phyloP scores from a whole-genome alignment of 2,888 invertebrate species.

The Caenorhabditis virilis region DNA sequence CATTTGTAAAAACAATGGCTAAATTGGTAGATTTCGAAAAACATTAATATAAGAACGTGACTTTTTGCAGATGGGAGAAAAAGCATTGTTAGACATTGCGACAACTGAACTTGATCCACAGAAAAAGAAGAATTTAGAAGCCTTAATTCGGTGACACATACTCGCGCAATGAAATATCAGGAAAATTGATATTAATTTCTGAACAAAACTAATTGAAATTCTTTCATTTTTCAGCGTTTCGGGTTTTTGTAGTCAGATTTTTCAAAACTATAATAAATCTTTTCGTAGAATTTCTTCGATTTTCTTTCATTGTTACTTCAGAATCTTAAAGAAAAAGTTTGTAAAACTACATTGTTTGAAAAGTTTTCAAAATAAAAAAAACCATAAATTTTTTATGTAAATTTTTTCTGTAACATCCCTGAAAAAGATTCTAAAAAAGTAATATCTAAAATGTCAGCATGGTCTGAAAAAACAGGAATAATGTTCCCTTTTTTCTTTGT shows the following conservation, averaged over 20 bases:
- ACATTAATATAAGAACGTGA: no score
- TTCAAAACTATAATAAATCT: background rate
- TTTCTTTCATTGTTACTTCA: background rate
- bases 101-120: slow-evolving; percentile 42
- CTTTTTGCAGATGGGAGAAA: slow-evolving; percentile 38
- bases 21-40: slow-evolving; percentile 22
- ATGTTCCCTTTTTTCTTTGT: no score
- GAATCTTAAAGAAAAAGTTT: background rate
- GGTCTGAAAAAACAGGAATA: no score
- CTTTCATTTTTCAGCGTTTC: background rate
- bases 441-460: no score
- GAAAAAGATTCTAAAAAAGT: no score
- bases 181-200: background rate
- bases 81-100: slow-evolving; percentile 37
- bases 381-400: no score
- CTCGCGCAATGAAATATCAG: no score
- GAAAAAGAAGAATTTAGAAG: slow-evolving; percentile 43
- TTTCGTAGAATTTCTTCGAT: background rate
- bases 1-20: slow-evolving; percentile 32
- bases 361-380: no score
- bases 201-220: background rate
- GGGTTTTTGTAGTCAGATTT: background rate
- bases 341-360: no score
- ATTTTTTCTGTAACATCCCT: no score
- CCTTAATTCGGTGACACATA: slow-evolving; percentile 25